Conservation (phyloP, 2,888 invertebrate species). For the Pristionchus fissidentatus region DNA sequence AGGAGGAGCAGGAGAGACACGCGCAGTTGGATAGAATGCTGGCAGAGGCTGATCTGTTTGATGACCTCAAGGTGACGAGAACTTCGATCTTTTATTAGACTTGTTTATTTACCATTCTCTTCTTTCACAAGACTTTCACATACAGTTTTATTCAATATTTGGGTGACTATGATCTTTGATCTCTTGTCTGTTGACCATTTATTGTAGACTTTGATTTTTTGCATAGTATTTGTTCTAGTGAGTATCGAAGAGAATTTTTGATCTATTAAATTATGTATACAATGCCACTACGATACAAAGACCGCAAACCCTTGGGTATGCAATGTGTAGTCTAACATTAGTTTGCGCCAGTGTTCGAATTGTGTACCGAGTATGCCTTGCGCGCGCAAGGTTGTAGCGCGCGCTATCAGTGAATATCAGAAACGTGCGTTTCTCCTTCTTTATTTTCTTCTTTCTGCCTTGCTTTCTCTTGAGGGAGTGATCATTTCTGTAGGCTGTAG, state of each 20-base stretch:
- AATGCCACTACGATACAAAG: too few species aligned
- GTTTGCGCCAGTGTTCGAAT: neutral
- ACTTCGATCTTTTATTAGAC: neutral
- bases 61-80: conserved; percentile 14
- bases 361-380: neutral
- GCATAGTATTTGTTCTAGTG: neutral
- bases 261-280: neutral
- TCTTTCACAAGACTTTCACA: too few species aligned
- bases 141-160: too few species aligned
- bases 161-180: conserved; percentile 28
- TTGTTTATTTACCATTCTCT: too few species aligned
- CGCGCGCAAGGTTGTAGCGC: neutral
- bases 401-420: neutral
- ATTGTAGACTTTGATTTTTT: too few species aligned
- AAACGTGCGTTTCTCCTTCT: neutral
- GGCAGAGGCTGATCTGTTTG: neutral
- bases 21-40: neutral
- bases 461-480: neutral
- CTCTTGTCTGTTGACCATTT: too few species aligned
- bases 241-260: neutral
- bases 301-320: too few species aligned
- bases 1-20: conserved; percentile 17
- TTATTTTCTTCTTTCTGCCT: neutral
- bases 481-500: neutral
- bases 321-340: neutral